phyloP scores from a whole-genome alignment of 2,797 vertebrate genomes.

The Periophthalmus magnuspinnatus region DNA sequence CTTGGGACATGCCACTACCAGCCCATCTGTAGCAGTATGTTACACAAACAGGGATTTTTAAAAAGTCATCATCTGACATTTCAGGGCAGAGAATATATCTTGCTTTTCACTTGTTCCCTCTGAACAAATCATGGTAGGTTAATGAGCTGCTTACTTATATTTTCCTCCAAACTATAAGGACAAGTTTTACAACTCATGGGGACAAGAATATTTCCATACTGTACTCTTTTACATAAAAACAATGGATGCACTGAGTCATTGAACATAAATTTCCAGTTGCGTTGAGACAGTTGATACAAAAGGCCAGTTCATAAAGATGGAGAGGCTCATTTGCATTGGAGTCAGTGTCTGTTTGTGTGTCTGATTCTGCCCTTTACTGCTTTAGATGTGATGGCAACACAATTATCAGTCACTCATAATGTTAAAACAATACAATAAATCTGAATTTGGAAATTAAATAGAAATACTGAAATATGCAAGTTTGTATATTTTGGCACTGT shows the following conservation, averaged over 20 bases:
- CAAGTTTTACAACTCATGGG: conserved; percentile 5
- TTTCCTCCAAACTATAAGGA: neutral
- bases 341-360: conserved; percentile 43
- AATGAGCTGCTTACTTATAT: conserved; percentile 42
- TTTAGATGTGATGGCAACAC: too few relatives aligned
- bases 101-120: conserved; percentile 4
- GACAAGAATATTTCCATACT: neutral
- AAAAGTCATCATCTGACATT: conserved; percentile 18
- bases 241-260: conserved; percentile 41
- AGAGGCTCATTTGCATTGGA: conserved; percentile 60
- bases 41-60: conserved; percentile 24
- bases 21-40: conserved; percentile 15
- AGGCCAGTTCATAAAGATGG: conserved; percentile 43
- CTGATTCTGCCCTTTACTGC: conserved; percentile 32
- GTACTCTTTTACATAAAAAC: neutral
- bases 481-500: neutral
- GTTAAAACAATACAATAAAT: neutral
- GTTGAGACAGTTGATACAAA: conserved; percentile 54
- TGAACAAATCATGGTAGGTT: conserved; percentile 40
- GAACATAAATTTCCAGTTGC: conserved; percentile 29
- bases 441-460: neutral
- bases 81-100: conserved; percentile 6
- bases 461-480: neutral
- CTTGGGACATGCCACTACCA: conserved; percentile 4
- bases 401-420: neutral